A percentile compares a stretch with the other conserved stretches of the same genome.
Conservation (phyloP, 2,797 vertebrate species). For the Notoglanidium macrostoma region DNA sequence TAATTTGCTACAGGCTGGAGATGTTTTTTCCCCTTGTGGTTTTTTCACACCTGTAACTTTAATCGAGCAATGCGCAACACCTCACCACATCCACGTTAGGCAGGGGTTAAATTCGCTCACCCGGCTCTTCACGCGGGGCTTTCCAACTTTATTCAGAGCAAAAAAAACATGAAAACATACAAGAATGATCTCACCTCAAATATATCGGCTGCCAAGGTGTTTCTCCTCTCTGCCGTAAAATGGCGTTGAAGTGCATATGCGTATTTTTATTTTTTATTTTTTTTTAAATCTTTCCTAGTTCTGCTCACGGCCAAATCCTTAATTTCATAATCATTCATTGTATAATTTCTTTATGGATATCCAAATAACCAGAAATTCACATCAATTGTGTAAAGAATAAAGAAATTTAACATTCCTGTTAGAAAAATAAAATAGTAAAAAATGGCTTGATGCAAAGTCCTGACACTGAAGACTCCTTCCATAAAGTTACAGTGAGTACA, state of each 20-base stretch:
- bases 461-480: neutral
- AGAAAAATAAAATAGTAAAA: neutral
- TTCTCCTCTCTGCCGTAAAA: neutral
- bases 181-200: conserved; percentile 42
- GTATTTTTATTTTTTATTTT: neutral
- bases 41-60: conserved; percentile 80
- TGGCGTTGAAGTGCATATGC: neutral
- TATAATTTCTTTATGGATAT: neutral
- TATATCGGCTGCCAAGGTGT: neutral
- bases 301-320: neutral
- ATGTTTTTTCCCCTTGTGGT: conserved; percentile 77
- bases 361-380: neutral
- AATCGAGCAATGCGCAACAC: conserved; percentile 72
- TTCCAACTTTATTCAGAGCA: conserved; percentile 71
- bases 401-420: neutral
- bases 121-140: conserved; percentile 71
- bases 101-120: conserved; percentile 78
- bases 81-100: conserved; percentile 80
- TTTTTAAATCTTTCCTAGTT: no score
- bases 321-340: neutral
- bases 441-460: neutral
- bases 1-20: conserved; percentile 63
- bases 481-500: neutral
- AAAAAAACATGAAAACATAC: conserved; percentile 54
- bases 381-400: neutral